Conservation (phyloP, 2,888 invertebrate species). For the Alloplasta piceator region DNA sequence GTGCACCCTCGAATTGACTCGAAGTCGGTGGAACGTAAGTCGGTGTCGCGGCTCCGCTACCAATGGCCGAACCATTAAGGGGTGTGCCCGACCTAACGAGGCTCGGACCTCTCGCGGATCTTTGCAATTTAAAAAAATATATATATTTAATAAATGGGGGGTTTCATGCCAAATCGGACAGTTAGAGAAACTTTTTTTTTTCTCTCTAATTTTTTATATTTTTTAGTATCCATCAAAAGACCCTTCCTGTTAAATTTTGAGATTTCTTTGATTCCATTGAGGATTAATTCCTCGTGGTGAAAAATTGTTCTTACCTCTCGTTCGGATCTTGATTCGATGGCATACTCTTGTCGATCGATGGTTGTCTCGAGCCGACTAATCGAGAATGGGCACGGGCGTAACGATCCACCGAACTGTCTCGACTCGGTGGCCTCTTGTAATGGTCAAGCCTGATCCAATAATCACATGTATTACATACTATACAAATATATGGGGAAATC, state of each 20-base stretch:
- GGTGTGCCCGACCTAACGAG: conserved; percentile 80
- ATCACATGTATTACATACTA: too few species aligned
- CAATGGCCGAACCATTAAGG: conserved; percentile 81
- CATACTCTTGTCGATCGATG: conserved; percentile 89
- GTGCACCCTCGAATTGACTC: conserved; percentile 91
- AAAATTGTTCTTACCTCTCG: conserved; percentile 75
- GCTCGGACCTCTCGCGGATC: conserved; percentile 85
- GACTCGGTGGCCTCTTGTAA: conserved; percentile 95
- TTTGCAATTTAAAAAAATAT: conserved; percentile 56
- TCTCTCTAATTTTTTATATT: too few species aligned
- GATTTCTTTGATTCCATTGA: not conserved
- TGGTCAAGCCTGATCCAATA: conserved; percentile 89
- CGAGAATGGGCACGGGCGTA: conserved; percentile 89
- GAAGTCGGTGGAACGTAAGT: conserved; percentile 84
- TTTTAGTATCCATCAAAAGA: too few species aligned
- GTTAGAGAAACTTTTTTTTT: too few species aligned
- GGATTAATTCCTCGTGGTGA: not conserved
- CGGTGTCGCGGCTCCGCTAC: conserved; percentile 85
- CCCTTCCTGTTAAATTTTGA: too few species aligned
- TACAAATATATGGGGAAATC: too few species aligned
- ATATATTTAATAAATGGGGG: not conserved
- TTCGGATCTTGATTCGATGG: conserved; percentile 77
- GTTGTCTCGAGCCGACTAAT: conserved; percentile 89
- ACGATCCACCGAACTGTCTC: conserved; percentile 93
- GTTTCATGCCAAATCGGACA: too few species aligned